Evolutionary conservation across 2,888 invertebrate species (phyloP), one percentile per base, ranked within the genome.

Genomic region (Vesta saturnalis): DNA sequence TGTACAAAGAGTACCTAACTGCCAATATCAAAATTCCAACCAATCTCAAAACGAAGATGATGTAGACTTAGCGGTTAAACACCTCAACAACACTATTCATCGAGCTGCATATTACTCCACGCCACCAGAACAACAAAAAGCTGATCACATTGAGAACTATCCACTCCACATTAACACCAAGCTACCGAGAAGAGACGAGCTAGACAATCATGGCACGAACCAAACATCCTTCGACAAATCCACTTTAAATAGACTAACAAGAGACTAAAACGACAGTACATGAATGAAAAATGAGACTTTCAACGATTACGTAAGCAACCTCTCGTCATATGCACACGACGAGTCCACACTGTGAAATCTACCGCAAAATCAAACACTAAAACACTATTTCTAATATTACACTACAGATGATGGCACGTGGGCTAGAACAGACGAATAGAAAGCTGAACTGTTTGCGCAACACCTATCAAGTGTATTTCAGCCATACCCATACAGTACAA

Each of bases 231-330:
- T n/a, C n/a, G n/a, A n/a, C n/a, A n/a, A n/a, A n/a, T n/a, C n/a
- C n/a, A n/a, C n/a, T n/a, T n/a, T n/a, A n/a, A n/a, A n/a, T n/a
- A n/a, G n/a, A n/a, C n/a, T n/a, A n/a, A n/a, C n/a, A n/a, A n/a
- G 30, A 10, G 10, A 30, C n/a, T n/a, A n/a, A n/a, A n/a, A n/a
- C n/a, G 65, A 1, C 66, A 10, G 55, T 71, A 12, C 16, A 23
- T 10, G 23, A 70, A 62, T 62, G 55, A 39, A 55, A 62, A 55
- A 62, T 21, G 22, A 62, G 18, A 77, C 54, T 30, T 55, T 62
- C 21, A 62, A 43, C 15, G 18, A 62, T 19, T 66, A 60, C 14
- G 14, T 60, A 15, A 56, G 35, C 22, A 39, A 65, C 39, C 52
- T 60, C 39, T 56, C 64, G 10, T 30, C 56, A 21, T 21, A 43